Evolutionary conservation across 1,140 invertebrate genomes (phyloP).

Genomic region (Apis cerana): DNA sequence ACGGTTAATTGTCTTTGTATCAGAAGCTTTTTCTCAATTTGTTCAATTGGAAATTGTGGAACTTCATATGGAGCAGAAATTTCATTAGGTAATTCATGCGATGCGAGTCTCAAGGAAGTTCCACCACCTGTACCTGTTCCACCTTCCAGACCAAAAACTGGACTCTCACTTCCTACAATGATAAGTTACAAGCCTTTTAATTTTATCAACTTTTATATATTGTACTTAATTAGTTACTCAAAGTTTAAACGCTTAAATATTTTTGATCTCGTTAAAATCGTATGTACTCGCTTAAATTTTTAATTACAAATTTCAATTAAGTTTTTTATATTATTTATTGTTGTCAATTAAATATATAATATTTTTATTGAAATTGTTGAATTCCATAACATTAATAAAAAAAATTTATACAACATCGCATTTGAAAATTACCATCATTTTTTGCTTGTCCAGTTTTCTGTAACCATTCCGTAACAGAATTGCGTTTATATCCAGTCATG

Average conservation of each 20-base stretch:
- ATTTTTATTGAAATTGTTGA: background rate
- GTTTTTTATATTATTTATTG: too few species aligned
- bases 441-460: slow-evolving; percentile 62
- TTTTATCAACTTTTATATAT: accelerated
- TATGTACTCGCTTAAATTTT: too few species aligned
- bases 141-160: slow-evolving; percentile 74
- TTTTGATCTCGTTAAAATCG: background rate
- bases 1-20: slow-evolving; percentile 95
- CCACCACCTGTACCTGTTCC: slow-evolving; percentile 54
- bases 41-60: slow-evolving; percentile 98
- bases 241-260: background rate
- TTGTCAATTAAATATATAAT: too few species aligned
- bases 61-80: slow-evolving; percentile 97
- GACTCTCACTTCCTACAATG: slow-evolving; percentile 79
- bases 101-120: slow-evolving; percentile 65
- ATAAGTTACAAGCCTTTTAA: background rate
- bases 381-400: background rate
- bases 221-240: too few species aligned
- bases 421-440: slow-evolving; percentile 58
- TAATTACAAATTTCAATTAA: too few species aligned
- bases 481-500: slow-evolving; percentile 56
- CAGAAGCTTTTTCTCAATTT: slow-evolving; percentile 95
- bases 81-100: slow-evolving; percentile 89
- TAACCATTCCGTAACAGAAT: slow-evolving; percentile 68
- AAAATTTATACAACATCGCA: background rate